Evolutionary conservation across 2,888 invertebrate species (phyloP), one percentile per base, ranked within the genome.

Genomic region (Acanthoscelides obtectus): DNA sequence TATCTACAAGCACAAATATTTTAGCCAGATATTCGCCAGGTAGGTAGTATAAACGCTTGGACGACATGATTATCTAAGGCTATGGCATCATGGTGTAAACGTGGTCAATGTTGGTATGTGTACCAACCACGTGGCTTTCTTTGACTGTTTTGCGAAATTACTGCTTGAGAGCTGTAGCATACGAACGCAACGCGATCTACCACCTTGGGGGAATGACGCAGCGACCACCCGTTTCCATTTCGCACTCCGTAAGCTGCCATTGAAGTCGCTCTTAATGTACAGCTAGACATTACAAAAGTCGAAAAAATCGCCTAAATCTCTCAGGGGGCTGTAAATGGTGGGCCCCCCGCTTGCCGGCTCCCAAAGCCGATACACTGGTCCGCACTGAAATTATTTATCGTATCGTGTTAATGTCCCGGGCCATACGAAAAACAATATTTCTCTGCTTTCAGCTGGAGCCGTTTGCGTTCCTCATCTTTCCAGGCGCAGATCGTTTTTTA

Each of bases 401-500:
- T 76, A 80, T 77, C 80, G 77, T 80, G 81, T 80, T 80, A 79
- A 80, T 76, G 81, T 81, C 79, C 77, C 73, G 77, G 77, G 74
- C 78, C 78, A 79, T 81, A 79, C 75, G 80, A 79, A 79, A 79
- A 80, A 79, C 80, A 80, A 78, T 81, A 80, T 79, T 80, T 81
- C 80, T 78, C 78, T 75, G 76, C 75, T 76, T 76, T 76, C 79
- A 75, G 77, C 73, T 76, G 71, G 73, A 74, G 75, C 74, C 76
- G 76, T 78, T 79, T 77, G 74, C 77, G 76, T 79, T 77, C 75
- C 77, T 78, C 74, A 75, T 78, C 76, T 76, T 73, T 45, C 45
- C 74, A 76, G 70, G 74, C 72, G 75, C 45, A 45, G 45, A 6
- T 77, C 76, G 75, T 78, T 76, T 78, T 78, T 78, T 75, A 77